phyloP scores from a whole-genome alignment of 2,797 vertebrate genomes.

The Muraenolepis orangiensis region DNA sequence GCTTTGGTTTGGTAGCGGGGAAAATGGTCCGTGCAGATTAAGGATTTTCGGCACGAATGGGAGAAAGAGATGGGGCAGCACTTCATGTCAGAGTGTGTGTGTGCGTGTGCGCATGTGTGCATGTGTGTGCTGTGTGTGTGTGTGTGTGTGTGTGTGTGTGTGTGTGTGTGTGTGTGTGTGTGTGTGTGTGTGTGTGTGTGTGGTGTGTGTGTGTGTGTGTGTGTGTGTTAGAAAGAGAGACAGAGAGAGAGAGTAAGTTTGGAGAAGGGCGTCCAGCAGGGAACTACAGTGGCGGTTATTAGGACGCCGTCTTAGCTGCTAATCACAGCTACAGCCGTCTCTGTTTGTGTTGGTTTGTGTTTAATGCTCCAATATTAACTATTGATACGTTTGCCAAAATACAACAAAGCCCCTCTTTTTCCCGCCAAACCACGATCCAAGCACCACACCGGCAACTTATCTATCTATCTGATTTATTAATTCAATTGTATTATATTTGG shows the following conservation, averaged over 20 bases:
- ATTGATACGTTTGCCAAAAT: not conserved
- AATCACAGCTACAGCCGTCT: constrained; percentile 28
- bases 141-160: constrained; percentile 33
- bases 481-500: too few species aligned
- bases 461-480: not conserved
- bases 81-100: constrained; percentile 36
- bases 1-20: not conserved
- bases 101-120: constrained; percentile 36
- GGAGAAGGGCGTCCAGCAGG: not conserved
- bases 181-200: not conserved
- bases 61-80: constrained; percentile 2
- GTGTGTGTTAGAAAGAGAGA: not conserved
- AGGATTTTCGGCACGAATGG: not conserved
- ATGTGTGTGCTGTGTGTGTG: constrained; percentile 25
- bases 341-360: constrained; percentile 38
- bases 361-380: not conserved
- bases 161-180: constrained; percentile 3
- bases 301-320: constrained; percentile 31
- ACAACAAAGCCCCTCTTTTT: not conserved
- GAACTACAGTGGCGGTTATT: not conserved
- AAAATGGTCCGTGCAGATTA: constrained; percentile 3
- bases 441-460: not conserved
- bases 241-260: not conserved
- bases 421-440: not conserved
- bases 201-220: not conserved